Base-by-base conservation (phyloP, 2,797 vertebrate genomes). In the Parauchenoglanis ngamensis region DNA sequence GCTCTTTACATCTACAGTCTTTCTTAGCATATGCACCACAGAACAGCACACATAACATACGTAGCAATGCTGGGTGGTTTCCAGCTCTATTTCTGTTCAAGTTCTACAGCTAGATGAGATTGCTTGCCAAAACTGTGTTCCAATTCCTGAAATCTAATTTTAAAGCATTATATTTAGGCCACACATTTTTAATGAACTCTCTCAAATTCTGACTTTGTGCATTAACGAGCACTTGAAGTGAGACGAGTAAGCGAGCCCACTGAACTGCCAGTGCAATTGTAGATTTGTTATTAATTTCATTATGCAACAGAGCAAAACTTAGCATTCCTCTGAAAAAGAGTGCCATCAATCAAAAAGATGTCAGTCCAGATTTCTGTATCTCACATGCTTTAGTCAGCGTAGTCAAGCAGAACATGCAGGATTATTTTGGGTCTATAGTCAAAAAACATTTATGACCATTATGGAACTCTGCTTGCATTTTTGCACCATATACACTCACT, bases 361-460 rank as follows among this genome's bases (percentile, higher is more conserved):
- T 92, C 94, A 94, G 92, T 82, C 89, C 94, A 94, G 95, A 95
- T 95, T 95, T 94, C 94, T 95, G 93, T 94, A 92, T 93, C 94
- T 95, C 94, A 96, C 95, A 95, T 40, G 94, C 94, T 95, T 95
- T 95, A 94, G 94, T 95, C 94, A 95, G 94, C 87, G 90, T 87
- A 91, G 92, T 89, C 77, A 85, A 94, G 92, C 92, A 93, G 93
- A 93, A 94, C 92, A 93, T 91, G 88, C 90, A 56, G n/a, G 3
- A 8, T 35, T 57, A 40, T 61, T 65, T 28, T 49, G 28, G 68
- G 6, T 40, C 13, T 52, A 12, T 35, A 59, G 17, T 73, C 44
- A 82, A 63, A 7, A 80, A 40, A 59, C 40, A 31, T 25, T 57
- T 80, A 63, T 61, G 54, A 46, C 35, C 31, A 72, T 72, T 21